Conservation (phyloP, 1,140 invertebrate species). For the Halesus radiatus region DNA sequence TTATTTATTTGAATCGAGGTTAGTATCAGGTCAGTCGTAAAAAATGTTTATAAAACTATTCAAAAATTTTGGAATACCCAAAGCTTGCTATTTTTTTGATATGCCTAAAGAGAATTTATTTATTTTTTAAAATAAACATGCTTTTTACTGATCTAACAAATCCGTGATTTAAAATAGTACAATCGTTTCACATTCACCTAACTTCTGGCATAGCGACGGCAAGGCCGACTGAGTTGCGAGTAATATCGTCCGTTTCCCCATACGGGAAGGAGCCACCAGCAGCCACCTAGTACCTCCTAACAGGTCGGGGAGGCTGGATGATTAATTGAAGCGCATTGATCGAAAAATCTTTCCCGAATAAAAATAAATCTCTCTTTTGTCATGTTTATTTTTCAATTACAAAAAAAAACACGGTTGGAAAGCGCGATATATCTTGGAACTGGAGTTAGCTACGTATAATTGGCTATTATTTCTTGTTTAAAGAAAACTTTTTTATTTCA, state of each 20-base stretch:
- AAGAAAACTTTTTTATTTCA: no score
- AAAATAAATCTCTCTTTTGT: constrained; percentile 36
- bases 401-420: background rate
- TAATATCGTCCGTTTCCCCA: constrained; percentile 22
- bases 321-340: constrained; percentile 56
- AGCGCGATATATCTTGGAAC: no score
- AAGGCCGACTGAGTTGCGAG: constrained; percentile 13
- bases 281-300: background rate
- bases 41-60: no score
- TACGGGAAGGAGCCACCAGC: background rate
- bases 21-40: no score
- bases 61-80: no score
- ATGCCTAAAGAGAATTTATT: no score
- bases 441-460: no score
- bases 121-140: no score
- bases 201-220: background rate
- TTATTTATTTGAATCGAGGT: no score
- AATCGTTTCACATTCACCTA: constrained; percentile 1
- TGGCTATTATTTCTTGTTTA: no score
- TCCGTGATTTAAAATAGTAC: background rate
- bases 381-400: constrained; percentile 46
- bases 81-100: no score
- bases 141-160: no score
- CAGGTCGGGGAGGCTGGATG: constrained; percentile 45
- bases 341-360: constrained; percentile 48